Base-by-base conservation (phyloP, 2,888 invertebrate genomes). In the Pecten maximus region DNA sequence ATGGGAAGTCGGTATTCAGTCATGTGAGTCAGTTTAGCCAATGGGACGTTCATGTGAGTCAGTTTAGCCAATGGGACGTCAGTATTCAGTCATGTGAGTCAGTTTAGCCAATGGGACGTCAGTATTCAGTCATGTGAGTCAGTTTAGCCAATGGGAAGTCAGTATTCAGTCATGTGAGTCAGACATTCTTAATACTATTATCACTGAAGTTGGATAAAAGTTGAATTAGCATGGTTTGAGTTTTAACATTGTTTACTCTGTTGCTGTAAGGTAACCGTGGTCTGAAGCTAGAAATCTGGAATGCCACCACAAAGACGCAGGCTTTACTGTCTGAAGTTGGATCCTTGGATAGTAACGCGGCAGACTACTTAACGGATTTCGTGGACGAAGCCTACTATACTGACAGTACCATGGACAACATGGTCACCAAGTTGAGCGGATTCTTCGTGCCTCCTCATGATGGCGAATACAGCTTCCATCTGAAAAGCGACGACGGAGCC, bases 391-490 rank as follows among this genome's bases (percentile, higher is more conserved):
- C 88, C 28, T 89, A 92, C 50, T 93, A 90, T 86, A 54, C 54
- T 16, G 89, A 91, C 6, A 90, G 88, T 88, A 88, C 23, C 3
- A 44, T 23, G 28, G 87, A 90, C 16, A 88, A 90, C 6, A 90
- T 87, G 54, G 91, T 89, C 40, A 87, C 88, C 28, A 88, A 88
- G 28, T 87, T 88, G 23, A 88, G 54, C 28, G 94, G 93, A 1
- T 94, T 90, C 91, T 95, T 94, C 89, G 89, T 93, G 8, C 93
- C 94, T 12, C 93, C 93, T 0, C 87, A 89, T n/a, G 87, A 91
- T 28, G 93, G 93, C 23, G 87, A 87, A 23, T 95, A 93, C 90
- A 91, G 60, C 54, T 94, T 95, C 88, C 92, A 92, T 54, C 87
- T 93, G n/a, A 93, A 91, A 87, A 92, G 93, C 23, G 94, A 93